Base-by-base conservation (phyloP, 2,113 vertebrate genomes). In the Microtus pennsylvanicus region DNA sequence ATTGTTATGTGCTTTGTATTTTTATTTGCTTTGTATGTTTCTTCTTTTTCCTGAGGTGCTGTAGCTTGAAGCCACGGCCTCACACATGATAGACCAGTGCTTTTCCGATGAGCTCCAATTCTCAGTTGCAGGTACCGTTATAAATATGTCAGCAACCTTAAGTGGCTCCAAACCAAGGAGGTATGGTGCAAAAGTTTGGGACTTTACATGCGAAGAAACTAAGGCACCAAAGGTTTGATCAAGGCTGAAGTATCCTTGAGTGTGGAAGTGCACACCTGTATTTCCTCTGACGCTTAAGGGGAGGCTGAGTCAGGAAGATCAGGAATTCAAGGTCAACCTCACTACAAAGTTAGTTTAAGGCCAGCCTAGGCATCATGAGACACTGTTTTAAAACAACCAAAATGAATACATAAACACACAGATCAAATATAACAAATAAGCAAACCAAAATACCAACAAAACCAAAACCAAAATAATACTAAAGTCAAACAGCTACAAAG, bases 101-200 rank as follows among this genome's bases (percentile, higher is more conserved):
- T 70, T 67, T 87, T n/a, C 42, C 17, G 70, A n/a, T 28, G 24
- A 72, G 13, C 65, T 24, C n/a, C 33, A 74, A 14, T 35, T 21
- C 47, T 55, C 47, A 87, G 45, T 38, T 35, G n/a, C 52, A 97
- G n/a, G 11, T 33, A 35, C 22, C 50, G 0, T 88, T 94, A 35
- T 93, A 91, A 94, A 85, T 93, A 50, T 26, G 42, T 61, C 35
- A 55, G 33, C 74, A 88, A 75, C 45, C 72, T 12, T 78, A 69
- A 85, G 35, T 83, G 19, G 30, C 47, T 72, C 65, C 12, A 94
- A 30, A 63, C 11, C 78, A 91, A 22, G 47, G 35, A 65, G 30
- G 63, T 12, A 58, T 38, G 1, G 38, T 35, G 30, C 16, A 11
- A 28, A 75, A 72, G 72, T 80, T 47, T 13, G 72, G 7, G 9